phyloP scores from a whole-genome alignment of 37 sponge, comb jelly and placozoan genomes.

The Tethya wilhelma region DNA sequence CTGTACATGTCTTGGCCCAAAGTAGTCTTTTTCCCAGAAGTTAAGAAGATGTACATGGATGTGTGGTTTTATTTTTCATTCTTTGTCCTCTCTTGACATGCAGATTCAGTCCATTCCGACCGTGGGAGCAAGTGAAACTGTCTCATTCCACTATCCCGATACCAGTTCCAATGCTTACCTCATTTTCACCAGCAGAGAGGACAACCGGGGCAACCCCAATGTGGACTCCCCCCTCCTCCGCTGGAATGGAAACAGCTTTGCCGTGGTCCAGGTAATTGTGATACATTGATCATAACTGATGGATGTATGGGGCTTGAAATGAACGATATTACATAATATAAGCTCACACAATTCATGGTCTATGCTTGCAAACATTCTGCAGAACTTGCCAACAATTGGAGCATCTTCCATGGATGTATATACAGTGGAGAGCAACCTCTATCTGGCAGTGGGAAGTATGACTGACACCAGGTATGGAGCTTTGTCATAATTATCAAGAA shows the following conservation, averaged over 20 bases:
- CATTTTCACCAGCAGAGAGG: slow-evolving; percentile 53
- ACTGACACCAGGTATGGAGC: slow-evolving; percentile 38
- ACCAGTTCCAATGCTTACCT: slow-evolving; percentile 13
- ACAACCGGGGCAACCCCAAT: slow-evolving; percentile 36
- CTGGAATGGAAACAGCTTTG: slow-evolving; percentile 51
- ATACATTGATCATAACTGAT: background rate
- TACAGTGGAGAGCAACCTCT: slow-evolving; percentile 6
- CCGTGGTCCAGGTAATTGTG: background rate
- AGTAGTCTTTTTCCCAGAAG: too few species aligned
- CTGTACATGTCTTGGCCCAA: too few species aligned
- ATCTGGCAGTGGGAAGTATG: slow-evolving; percentile 39
- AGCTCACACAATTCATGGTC: too few species aligned
- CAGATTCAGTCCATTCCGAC: slow-evolving; percentile 61
- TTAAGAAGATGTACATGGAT: too few species aligned
- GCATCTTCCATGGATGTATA: slow-evolving; percentile 30
- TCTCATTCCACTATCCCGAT: slow-evolving; percentile 26
- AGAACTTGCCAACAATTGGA: slow-evolving; percentile 35
- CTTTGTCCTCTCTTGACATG: too few species aligned
- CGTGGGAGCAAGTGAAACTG: slow-evolving; percentile 58
- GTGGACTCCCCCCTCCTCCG: slow-evolving; percentile 42
- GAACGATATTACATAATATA: too few species aligned
- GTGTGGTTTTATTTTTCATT: too few species aligned
- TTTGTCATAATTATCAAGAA: too few species aligned
- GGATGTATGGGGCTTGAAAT: too few species aligned
- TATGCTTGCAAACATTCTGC: too few species aligned